Conservation (phyloP, 1,140 invertebrate species). For the Macrosteles quadrilineatus region DNA sequence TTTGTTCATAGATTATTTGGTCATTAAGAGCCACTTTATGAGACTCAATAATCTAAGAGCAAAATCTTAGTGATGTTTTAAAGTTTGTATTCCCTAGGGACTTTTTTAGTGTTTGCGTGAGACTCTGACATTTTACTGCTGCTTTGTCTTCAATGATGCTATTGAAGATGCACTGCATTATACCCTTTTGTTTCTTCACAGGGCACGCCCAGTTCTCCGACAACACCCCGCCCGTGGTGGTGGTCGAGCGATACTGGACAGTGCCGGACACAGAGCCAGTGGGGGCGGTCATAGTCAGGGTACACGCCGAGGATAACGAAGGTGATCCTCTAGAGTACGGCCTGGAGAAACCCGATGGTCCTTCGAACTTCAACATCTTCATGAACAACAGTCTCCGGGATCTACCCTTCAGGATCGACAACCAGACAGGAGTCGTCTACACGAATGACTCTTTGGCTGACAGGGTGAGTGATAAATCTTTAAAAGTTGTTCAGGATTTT, state of each 20-base stretch:
- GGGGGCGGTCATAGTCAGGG: slow-evolving; percentile 61
- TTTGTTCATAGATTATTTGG: too few relatives aligned
- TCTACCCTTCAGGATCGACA: slow-evolving; percentile 69
- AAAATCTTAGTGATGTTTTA: too few relatives aligned
- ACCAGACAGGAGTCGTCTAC: slow-evolving; percentile 65
- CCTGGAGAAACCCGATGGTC: slow-evolving; percentile 56
- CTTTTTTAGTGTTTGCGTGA: too few relatives aligned
- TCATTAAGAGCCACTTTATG: too few relatives aligned
- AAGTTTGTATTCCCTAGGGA: too few relatives aligned
- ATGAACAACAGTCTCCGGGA: slow-evolving; percentile 43
- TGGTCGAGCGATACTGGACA: slow-evolving; percentile 65
- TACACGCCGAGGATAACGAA: slow-evolving; percentile 61
- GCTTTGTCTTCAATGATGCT: too few relatives aligned
- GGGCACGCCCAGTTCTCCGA: slow-evolving; percentile 8
- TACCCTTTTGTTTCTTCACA: too few relatives aligned
- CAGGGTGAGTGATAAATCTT: slow-evolving; percentile 60
- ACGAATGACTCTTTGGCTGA: slow-evolving; percentile 67
- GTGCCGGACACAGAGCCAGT: slow-evolving; percentile 64
- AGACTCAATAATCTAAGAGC: too few relatives aligned
- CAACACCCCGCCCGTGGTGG: slow-evolving; percentile 53
- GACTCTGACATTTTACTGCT: too few relatives aligned
- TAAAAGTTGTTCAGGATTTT: too few relatives aligned
- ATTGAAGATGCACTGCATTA: too few relatives aligned
- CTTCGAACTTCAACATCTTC: slow-evolving; percentile 46
- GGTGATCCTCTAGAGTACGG: slow-evolving; percentile 62